These are phyloP conservation scores for Tortricodes alternella DNA, from an alignment of 2,888 invertebrate species.

Conservation along the genomic window DNA sequence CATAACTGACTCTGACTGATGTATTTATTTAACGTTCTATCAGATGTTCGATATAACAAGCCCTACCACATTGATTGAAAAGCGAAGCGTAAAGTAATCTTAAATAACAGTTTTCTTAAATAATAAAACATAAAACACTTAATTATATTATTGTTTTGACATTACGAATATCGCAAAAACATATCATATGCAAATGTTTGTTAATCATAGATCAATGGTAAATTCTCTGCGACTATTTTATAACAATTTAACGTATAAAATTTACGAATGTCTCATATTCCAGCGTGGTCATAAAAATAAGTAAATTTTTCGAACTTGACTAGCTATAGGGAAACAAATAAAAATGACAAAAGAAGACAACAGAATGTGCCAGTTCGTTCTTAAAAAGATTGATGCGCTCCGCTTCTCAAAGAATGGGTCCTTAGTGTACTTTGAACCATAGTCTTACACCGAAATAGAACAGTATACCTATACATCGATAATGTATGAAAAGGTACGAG, in stretches of 20 bases:
- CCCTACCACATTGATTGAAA: conserved; percentile 20
- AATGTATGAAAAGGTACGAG: conserved; percentile 30
- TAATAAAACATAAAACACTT: not conserved
- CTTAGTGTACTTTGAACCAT: conserved; percentile 24
- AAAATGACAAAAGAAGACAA: too few species aligned
- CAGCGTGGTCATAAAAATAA: too few species aligned
- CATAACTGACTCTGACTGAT: not conserved
- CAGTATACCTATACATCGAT: conserved; percentile 27
- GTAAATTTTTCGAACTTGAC: too few species aligned
- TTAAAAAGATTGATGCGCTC: not conserved
- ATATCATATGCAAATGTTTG: too few species aligned
- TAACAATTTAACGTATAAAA: too few species aligned
- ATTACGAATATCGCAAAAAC: too few species aligned
- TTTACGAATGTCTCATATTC: too few species aligned
- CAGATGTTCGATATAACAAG: conserved; percentile 11
- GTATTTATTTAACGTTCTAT: conserved; percentile 1
- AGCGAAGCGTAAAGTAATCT: conserved; percentile 1
- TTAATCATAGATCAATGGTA: too few species aligned
- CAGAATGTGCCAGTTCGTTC: not conserved
- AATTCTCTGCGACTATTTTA: too few species aligned
- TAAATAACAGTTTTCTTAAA: not conserved
- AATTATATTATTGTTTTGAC: too few species aligned
- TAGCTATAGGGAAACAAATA: too few species aligned
- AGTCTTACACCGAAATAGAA: conserved; percentile 22
- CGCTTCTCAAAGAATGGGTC: conserved; percentile 25